phyloP scores from a whole-genome alignment of 2,797 vertebrate species.

The Amblyopsis hoosieri region DNA sequence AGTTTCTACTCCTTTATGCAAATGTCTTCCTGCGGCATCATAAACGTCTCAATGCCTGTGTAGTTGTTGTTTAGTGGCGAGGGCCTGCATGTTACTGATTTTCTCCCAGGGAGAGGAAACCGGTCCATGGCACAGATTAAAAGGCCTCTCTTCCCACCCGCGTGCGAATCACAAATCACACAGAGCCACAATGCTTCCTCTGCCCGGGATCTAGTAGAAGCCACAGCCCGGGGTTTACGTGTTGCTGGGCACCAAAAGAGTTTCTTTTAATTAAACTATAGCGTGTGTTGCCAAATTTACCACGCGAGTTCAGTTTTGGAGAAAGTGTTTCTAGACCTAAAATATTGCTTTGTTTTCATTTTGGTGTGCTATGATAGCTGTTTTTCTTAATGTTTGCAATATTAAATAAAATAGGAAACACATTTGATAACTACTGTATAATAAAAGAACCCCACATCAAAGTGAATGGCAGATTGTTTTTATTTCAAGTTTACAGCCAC shows the following conservation, averaged over 20 bases:
- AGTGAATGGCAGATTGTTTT: no score
- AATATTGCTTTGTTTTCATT: not conserved
- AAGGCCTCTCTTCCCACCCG: conserved; percentile 57
- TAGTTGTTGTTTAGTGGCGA: conserved; percentile 52
- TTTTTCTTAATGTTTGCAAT: no score
- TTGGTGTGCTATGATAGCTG: conserved; percentile 3
- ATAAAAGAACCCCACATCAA: no score
- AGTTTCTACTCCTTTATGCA: conserved; percentile 35
- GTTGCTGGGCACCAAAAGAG: conserved; percentile 41
- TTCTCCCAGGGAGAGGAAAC: conserved; percentile 50
- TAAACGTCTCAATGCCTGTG: conserved; percentile 53
- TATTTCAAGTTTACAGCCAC: conserved; percentile 3
- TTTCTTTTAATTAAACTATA: conserved; percentile 52
- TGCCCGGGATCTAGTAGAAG: conserved; percentile 45
- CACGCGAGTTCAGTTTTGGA: conserved; percentile 25
- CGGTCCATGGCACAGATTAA: conserved; percentile 61
- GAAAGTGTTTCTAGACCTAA: not conserved
- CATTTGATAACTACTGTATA: no score
- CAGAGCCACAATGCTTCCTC: conserved; percentile 50
- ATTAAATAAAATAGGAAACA: no score
- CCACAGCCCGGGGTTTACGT: conserved; percentile 48
- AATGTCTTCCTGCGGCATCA: conserved; percentile 38
- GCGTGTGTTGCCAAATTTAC: conserved; percentile 27
- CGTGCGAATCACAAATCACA: conserved; percentile 67
- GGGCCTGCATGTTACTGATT: conserved; percentile 60